Conservation (phyloP, 2,888 invertebrate genomes). For the Tachina fera region DNA sequence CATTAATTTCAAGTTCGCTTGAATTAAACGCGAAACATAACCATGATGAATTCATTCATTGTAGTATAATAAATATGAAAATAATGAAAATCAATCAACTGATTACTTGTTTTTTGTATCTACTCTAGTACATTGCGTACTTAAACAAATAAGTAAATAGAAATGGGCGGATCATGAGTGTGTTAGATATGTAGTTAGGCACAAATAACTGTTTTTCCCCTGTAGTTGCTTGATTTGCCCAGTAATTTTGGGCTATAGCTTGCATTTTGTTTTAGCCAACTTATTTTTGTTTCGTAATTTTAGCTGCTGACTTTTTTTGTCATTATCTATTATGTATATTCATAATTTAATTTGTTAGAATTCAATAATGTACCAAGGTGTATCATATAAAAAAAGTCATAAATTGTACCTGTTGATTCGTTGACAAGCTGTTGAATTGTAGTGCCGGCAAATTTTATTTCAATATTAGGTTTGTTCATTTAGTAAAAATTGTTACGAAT, state of each 20-base stretch:
- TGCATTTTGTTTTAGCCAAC: conserved; percentile 11
- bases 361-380: not conserved
- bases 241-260: conserved; percentile 2
- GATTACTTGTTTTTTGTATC: conserved; percentile 1
- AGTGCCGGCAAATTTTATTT: not conserved
- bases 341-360: conserved; percentile 22
- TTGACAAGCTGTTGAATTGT: conserved; percentile 4
- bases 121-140: conserved; percentile 24
- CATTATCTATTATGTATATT: conserved; percentile 4
- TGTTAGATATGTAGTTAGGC: not conserved
- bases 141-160: conserved; percentile 22
- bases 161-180: conserved; percentile 45
- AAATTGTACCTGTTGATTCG: conserved; percentile 53
- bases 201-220: not conserved
- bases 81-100: conserved; percentile 56
- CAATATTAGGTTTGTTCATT: too few relatives aligned
- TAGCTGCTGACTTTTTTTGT: not conserved
- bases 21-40: conserved; percentile 31
- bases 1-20: conserved; percentile 55
- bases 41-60: conserved; percentile 53
- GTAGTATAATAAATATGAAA: conserved; percentile 27
- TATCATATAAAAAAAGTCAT: not conserved
- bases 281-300: conserved; percentile 13
- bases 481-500: too few relatives aligned
- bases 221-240: not conserved